A percentile compares a stretch with the other conserved stretches of the same genome.
Conservation (phyloP, 2,797 vertebrate genomes). For the Chelmon rostratus region DNA sequence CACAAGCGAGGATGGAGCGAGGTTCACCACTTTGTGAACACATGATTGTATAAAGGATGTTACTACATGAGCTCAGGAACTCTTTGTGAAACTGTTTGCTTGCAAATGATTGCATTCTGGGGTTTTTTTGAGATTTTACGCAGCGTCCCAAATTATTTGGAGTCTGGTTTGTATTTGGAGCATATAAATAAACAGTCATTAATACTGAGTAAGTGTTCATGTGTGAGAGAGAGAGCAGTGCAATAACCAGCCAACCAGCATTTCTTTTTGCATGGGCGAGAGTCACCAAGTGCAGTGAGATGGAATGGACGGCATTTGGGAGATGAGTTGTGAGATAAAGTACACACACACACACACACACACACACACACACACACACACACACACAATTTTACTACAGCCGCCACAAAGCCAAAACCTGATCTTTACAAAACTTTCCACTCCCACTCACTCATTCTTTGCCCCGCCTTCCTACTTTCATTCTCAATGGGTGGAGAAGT, state of each 20-base stretch:
- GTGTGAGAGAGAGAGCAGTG: background rate
- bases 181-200: constrained; percentile 18
- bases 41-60: too few species aligned
- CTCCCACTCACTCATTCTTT: background rate
- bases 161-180: background rate
- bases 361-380: background rate
- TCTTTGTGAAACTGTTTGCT: too few species aligned
- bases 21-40: too few species aligned
- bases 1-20: too few species aligned
- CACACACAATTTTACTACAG: too few species aligned
- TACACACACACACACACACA: background rate
- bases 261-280: constrained; percentile 67
- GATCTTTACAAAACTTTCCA: constrained; percentile 26
- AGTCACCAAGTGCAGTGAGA: constrained; percentile 36
- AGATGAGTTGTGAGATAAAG: constrained; percentile 73
- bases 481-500: background rate
- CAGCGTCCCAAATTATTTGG: too few species aligned
- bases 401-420: constrained; percentile 18
- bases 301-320: constrained; percentile 71
- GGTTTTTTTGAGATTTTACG: too few species aligned
- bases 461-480: constrained; percentile 15
- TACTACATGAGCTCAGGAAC: too few species aligned
- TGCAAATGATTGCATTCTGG: too few species aligned
- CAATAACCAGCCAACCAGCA: constrained; percentile 70
- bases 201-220: constrained; percentile 30